A percentile compares a stretch with the other conserved stretches of the same genome.
Evolutionary conservation across 2,113 vertebrate species (phyloP).

Genomic region (Crypturellus undulatus): DNA sequence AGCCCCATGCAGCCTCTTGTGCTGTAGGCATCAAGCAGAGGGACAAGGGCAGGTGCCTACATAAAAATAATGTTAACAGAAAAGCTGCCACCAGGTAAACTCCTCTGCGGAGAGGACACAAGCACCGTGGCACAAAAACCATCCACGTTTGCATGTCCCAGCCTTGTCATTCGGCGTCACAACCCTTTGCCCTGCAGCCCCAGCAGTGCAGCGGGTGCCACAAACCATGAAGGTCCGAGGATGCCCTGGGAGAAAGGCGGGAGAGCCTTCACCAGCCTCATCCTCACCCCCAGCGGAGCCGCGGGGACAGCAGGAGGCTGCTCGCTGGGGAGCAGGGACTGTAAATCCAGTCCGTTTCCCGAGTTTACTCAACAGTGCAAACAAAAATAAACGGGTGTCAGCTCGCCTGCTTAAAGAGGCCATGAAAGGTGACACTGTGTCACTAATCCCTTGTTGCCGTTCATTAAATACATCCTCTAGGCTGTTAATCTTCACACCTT

Average conservation of each 20-base stretch:
- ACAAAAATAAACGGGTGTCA: constrained; percentile 81
- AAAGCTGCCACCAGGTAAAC: not conserved
- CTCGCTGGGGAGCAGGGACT: constrained; percentile 39
- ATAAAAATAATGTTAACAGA: accelerated
- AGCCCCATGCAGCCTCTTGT: not conserved
- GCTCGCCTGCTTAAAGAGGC: constrained; percentile 66
- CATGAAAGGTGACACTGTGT: constrained; percentile 75
- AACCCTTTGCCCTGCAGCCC: not conserved
- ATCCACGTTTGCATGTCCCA: not conserved
- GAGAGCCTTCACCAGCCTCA: not conserved
- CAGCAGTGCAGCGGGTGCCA: not conserved
- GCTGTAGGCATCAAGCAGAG: not conserved
- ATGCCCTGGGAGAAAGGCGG: not conserved
- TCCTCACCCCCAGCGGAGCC: not conserved
- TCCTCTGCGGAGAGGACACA: not conserved
- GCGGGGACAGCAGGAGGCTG: constrained; percentile 38
- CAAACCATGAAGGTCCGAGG: not conserved
- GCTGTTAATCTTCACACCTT: constrained; percentile 81
- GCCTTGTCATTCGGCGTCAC: not conserved
- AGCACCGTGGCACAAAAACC: not conserved
- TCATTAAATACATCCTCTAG: constrained; percentile 78
- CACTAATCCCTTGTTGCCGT: constrained; percentile 79
- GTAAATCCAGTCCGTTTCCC: constrained; percentile 70
- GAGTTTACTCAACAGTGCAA: constrained; percentile 80
- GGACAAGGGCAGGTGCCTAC: not conserved